These are phyloP conservation scores for Oenanthe melanoleuca DNA, from an alignment of 2,113 vertebrate genomes.

Conservation along the genomic window DNA sequence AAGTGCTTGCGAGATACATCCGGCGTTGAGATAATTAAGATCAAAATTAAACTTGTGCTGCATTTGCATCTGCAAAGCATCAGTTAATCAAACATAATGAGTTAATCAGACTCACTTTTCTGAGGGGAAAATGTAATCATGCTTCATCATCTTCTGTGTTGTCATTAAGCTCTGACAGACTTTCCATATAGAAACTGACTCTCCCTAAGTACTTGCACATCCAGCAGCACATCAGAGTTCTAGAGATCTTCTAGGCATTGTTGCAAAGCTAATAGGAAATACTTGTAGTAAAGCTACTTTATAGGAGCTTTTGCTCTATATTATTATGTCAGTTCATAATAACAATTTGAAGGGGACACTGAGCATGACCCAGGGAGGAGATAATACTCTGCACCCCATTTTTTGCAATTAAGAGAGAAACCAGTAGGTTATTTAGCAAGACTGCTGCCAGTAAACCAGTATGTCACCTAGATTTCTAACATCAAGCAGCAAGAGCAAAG, in stretches of 20 bases:
- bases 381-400: neutral
- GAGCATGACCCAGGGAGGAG: neutral
- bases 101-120: slow-evolving; percentile 38
- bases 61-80: slow-evolving; percentile 48
- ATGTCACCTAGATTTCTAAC: neutral
- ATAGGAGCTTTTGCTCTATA: neutral
- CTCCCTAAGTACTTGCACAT: neutral
- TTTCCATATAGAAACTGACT: neutral
- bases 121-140: slow-evolving; percentile 14
- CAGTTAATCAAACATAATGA: slow-evolving; percentile 24
- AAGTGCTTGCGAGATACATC: slow-evolving; percentile 27
- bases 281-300: neutral
- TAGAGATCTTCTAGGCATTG: neutral
- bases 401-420: neutral
- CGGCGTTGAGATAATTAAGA: slow-evolving; percentile 14
- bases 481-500: neutral
- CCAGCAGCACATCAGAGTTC: neutral
- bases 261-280: neutral
- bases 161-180: slow-evolving; percentile 4
- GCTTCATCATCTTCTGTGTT: neutral
- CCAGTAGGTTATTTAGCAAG: neutral
- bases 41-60: slow-evolving; percentile 28
- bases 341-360: neutral
- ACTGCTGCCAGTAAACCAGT: slow-evolving; percentile 18
- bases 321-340: neutral